A percentile compares a stretch with the other conserved stretches of the same genome.
These are phyloP conservation scores for Pelvicachromis taeniatus DNA, from an alignment of 2,113 vertebrate genomes.

Conservation along the genomic window DNA sequence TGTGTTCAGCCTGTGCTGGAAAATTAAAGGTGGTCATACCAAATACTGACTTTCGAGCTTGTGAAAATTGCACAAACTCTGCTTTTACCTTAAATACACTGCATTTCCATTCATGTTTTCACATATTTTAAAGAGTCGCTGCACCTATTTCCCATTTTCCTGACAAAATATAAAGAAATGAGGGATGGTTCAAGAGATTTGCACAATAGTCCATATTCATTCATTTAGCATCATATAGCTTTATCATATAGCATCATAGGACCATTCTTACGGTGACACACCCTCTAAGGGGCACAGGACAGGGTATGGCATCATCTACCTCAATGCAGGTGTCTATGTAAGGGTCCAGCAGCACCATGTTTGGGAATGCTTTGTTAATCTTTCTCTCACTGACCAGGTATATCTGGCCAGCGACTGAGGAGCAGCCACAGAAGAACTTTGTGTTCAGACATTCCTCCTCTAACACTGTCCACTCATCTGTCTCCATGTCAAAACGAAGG, in stretches of 20 bases:
- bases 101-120: not conserved
- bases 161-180: not conserved
- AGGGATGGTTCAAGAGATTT: not conserved
- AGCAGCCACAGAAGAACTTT: constrained; percentile 85
- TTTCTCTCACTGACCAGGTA: constrained; percentile 82
- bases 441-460: constrained; percentile 75
- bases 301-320: constrained; percentile 75
- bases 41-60: not conserved
- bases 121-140: not conserved
- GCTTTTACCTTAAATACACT: no score
- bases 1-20: not conserved
- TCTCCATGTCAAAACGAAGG: constrained; percentile 80
- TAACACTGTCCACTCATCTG: constrained; percentile 80
- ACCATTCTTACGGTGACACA: constrained; percentile 70
- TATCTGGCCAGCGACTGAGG: constrained; percentile 76
- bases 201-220: not conserved
- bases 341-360: constrained; percentile 81
- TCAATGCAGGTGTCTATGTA: constrained; percentile 79
- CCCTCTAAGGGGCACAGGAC: constrained; percentile 80
- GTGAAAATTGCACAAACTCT: no score
- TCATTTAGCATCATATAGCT: no score
- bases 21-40: not conserved
- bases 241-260: not conserved
- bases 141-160: not conserved
- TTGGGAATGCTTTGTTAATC: constrained; percentile 71